Percentiles rank a stretch among this genome's conserved stretches.
These are phyloP conservation scores for Wiebesia pumilae DNA, from an alignment of 1,140 invertebrate species.

Conservation along the genomic window DNA sequence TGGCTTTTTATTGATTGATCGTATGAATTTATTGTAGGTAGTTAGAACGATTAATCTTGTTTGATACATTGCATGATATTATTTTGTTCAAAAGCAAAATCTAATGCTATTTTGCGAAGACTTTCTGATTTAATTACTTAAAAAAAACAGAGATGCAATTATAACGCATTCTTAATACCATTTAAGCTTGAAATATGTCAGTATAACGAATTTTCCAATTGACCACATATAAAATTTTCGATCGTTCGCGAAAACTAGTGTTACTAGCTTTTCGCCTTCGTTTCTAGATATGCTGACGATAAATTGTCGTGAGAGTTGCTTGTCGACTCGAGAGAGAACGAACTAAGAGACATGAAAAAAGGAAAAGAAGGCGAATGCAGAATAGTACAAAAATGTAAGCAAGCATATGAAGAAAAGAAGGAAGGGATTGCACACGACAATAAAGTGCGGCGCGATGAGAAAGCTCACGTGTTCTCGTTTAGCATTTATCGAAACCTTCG, in stretches of 20 bases:
- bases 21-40: not conserved
- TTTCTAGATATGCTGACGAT: not conserved
- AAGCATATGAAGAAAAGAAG: slow-evolving; percentile 14
- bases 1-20: no score
- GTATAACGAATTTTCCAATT: slow-evolving; percentile 21
- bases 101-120: no score
- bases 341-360: slow-evolving; percentile 27
- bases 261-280: slow-evolving; percentile 9
- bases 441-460: slow-evolving; percentile 70
- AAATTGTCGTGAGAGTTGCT: slow-evolving; percentile 42
- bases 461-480: slow-evolving; percentile 74
- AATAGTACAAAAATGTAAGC: slow-evolving; percentile 34
- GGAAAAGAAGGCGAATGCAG: slow-evolving; percentile 54
- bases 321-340: slow-evolving; percentile 33
- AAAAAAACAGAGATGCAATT: not conserved
- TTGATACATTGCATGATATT: no score
- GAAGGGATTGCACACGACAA: slow-evolving; percentile 55
- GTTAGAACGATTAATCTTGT: no score
- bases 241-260: no score
- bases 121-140: not conserved
- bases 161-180: not conserved
- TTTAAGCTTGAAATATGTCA: not conserved
- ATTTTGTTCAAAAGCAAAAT: no score
- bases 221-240: slow-evolving; percentile 11
- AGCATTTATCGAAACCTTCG: slow-evolving; percentile 74